These are phyloP conservation scores for Arge pagana DNA, from an alignment of 2,888 invertebrate genomes.

Conservation along the genomic window DNA sequence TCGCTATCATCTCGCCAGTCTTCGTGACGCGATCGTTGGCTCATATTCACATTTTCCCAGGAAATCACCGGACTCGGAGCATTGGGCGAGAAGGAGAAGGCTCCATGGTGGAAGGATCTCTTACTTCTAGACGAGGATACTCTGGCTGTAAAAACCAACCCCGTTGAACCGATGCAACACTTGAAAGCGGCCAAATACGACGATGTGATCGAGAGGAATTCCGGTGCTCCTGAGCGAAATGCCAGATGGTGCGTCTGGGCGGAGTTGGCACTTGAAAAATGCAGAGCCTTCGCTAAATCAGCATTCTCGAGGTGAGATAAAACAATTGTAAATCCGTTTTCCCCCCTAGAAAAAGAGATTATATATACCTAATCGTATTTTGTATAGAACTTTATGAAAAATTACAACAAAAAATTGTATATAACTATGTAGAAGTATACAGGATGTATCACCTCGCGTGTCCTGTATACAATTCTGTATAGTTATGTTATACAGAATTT, in stretches of 20 bases:
- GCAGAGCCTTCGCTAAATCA: constrained; percentile 70
- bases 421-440: too few species aligned
- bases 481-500: background rate
- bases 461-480: background rate
- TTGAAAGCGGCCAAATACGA: constrained; percentile 69
- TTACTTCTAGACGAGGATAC: constrained; percentile 67
- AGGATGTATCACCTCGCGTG: too few species aligned
- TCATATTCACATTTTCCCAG: constrained; percentile 26
- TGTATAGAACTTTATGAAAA: background rate
- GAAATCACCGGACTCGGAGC: constrained; percentile 48
- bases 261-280: constrained; percentile 73
- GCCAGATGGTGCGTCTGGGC: constrained; percentile 69
- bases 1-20: background rate
- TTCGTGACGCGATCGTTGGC: background rate
- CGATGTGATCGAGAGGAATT: constrained; percentile 75
- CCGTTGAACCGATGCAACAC: constrained; percentile 66
- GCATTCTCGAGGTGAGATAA: constrained; percentile 70
- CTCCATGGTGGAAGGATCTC: constrained; percentile 60
- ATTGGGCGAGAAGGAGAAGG: constrained; percentile 55
- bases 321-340: too few species aligned
- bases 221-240: constrained; percentile 70
- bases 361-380: too few species aligned
- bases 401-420: background rate
- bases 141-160: constrained; percentile 69
- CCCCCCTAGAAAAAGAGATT: too few species aligned